phyloP scores from a whole-genome alignment of 2,797 vertebrate species.

The Acanthornis magna region DNA sequence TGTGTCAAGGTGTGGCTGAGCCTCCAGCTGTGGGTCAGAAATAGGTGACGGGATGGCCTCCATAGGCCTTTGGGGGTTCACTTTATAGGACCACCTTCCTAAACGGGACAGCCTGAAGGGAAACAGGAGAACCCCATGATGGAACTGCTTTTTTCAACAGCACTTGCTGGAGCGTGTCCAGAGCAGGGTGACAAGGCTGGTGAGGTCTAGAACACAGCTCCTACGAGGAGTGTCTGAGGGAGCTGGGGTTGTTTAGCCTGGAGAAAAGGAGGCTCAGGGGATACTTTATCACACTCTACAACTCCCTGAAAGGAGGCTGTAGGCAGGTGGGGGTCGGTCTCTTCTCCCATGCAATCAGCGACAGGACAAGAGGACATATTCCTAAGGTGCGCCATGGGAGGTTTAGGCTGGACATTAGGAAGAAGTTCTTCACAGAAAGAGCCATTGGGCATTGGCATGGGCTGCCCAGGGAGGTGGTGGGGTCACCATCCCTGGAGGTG shows the following conservation, averaged over 20 bases:
- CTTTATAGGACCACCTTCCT: neutral
- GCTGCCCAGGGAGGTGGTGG: neutral
- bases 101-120: neutral
- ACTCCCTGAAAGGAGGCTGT: neutral
- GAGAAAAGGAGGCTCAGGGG: neutral
- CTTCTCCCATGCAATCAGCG: rapidly evolving
- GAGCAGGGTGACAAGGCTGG: neutral
- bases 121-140: neutral
- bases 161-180: neutral
- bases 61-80: neutral
- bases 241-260: neutral
- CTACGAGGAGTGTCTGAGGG: neutral
- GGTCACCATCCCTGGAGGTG: neutral
- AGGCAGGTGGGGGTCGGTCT: neutral
- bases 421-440: neutral
- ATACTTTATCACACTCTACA: neutral
- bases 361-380: neutral
- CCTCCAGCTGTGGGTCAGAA: neutral
- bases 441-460: neutral
- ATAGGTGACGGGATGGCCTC: neutral
- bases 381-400: no score
- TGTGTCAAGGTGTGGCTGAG: no score
- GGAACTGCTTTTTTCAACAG: neutral
- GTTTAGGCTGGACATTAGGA: neutral
- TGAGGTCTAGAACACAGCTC: neutral